A percentile compares a stretch with the other conserved stretches of the same genome.
Conservation (phyloP, 2,113 vertebrate genomes). For the Grantiella picta region DNA sequence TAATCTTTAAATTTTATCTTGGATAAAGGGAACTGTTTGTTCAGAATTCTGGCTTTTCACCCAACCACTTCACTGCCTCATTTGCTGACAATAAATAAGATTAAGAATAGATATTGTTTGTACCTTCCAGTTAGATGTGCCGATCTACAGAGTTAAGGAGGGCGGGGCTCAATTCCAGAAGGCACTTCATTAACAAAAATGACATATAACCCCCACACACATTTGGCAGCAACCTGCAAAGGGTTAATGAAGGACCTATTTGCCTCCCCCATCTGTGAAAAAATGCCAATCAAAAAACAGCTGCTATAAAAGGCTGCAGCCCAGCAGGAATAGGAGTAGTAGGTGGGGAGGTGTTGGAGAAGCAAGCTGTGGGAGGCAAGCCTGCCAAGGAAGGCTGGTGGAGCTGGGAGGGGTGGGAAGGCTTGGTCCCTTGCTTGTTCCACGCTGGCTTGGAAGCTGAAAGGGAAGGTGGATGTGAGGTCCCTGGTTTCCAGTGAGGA, state of each 20-base stretch:
- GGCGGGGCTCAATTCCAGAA: constrained; percentile 25
- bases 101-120: constrained; percentile 17
- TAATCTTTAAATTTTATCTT: neutral
- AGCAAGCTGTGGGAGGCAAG: constrained; percentile 29
- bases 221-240: constrained; percentile 52
- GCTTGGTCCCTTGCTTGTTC: neutral
- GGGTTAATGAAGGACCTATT: constrained; percentile 63
- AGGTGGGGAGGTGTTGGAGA: constrained; percentile 43
- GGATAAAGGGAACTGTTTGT: neutral
- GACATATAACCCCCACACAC: neutral
- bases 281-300: constrained; percentile 55
- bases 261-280: constrained; percentile 63
- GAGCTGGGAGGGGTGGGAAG: neutral
- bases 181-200: constrained; percentile 44
- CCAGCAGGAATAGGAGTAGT: constrained; percentile 43
- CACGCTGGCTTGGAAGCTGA: neutral
- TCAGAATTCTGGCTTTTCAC: neutral
- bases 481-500: neutral
- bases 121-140: neutral
- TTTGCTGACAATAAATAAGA: neutral
- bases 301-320: constrained; percentile 62
- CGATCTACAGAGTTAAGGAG: neutral
- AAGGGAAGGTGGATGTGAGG: neutral
- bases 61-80: neutral
- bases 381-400: constrained; percentile 28